phyloP scores from a whole-genome alignment of 1,140 invertebrate genomes.

The Brachionus rotundiformis region DNA sequence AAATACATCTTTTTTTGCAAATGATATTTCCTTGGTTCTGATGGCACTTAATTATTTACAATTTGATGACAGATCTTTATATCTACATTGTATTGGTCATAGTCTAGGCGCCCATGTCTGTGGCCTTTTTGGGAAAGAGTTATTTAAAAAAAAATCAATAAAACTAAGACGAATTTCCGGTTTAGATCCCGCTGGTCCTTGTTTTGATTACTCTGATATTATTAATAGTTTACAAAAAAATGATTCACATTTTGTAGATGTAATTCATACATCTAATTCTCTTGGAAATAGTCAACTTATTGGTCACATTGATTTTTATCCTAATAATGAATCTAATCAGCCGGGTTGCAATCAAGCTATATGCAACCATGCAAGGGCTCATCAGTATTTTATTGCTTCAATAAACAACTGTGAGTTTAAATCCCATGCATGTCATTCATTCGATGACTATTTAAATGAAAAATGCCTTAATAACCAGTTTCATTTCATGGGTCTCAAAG shows the following conservation, averaged over 20 bases:
- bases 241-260: conserved; percentile 38
- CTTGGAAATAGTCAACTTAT: conserved; percentile 59
- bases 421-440: background rate
- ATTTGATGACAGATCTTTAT: background rate
- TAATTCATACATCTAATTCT: background rate
- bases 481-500: background rate
- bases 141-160: background rate
- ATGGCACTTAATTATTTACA: background rate
- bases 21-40: too few relatives aligned
- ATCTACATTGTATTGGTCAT: conserved; percentile 48
- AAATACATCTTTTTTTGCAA: background rate
- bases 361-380: background rate
- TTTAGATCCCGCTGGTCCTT: conserved; percentile 33
- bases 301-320: conserved; percentile 66
- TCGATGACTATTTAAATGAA: background rate
- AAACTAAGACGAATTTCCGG: background rate
- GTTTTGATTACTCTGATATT: background rate
- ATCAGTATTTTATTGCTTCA: background rate
- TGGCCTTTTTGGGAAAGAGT: background rate
- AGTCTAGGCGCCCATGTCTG: conserved; percentile 44
- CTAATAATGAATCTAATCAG: conserved; percentile 66
- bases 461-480: background rate
- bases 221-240: background rate
- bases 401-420: background rate
- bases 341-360: background rate